These are phyloP conservation scores for Drosophila aff. DNA, from an alignment of 1,140 invertebrate genomes.

Conservation along the genomic window DNA sequence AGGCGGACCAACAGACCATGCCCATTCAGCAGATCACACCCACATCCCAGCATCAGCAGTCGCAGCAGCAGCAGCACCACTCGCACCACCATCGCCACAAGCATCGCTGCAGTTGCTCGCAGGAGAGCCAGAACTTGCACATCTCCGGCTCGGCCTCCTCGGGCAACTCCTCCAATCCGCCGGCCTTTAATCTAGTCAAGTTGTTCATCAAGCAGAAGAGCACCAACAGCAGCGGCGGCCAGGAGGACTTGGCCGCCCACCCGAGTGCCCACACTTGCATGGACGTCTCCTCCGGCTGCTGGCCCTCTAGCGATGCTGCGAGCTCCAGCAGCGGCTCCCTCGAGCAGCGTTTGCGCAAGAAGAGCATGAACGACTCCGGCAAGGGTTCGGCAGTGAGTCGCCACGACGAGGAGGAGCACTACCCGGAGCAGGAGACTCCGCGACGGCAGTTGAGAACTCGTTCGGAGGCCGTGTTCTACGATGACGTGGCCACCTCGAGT, in stretches of 20 bases:
- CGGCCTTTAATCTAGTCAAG: constrained; percentile 92
- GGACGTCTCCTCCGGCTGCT: constrained; percentile 88
- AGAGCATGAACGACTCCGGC: constrained; percentile 85
- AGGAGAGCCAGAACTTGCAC: constrained; percentile 82
- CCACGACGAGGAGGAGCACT: constrained; percentile 78
- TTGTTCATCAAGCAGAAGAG: constrained; percentile 96
- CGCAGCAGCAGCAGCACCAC: constrained; percentile 33
- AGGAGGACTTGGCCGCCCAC: constrained; percentile 67
- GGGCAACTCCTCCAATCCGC: constrained; percentile 80
- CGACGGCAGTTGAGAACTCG: constrained; percentile 59
- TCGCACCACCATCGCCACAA: constrained; percentile 73
- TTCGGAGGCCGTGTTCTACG: constrained; percentile 70
- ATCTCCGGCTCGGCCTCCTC: constrained; percentile 81
- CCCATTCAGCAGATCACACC: constrained; percentile 33
- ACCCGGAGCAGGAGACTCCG: constrained; percentile 45
- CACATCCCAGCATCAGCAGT: constrained; percentile 38
- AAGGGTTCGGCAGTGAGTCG: constrained; percentile 86
- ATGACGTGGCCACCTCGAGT: constrained; percentile 73
- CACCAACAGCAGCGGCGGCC: constrained; percentile 86
- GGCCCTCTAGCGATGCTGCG: constrained; percentile 85
- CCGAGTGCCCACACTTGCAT: constrained; percentile 86
- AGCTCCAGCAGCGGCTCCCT: constrained; percentile 75
- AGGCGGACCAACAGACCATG: constrained; percentile 19
- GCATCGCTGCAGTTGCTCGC: constrained; percentile 78
- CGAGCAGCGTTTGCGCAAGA: constrained; percentile 83